Conservation (phyloP, 1,140 invertebrate genomes). For the Platyscapa corneri region DNA sequence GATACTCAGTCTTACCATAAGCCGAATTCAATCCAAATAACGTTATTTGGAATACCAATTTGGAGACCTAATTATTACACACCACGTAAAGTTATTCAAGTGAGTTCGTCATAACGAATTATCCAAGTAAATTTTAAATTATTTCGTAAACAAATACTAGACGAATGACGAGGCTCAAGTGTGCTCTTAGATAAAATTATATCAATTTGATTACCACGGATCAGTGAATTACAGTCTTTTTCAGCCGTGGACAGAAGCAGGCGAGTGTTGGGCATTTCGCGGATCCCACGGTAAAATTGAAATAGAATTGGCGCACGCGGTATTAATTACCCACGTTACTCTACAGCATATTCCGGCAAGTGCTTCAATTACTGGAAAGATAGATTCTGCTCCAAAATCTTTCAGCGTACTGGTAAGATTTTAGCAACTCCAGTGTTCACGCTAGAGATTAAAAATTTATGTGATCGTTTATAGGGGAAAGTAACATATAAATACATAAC, state of each 20-base stretch:
- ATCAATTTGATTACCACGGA: too few relatives aligned
- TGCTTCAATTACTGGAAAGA: conserved; percentile 84
- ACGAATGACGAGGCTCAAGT: too few relatives aligned
- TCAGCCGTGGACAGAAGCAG: conserved; percentile 73
- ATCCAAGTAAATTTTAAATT: too few relatives aligned
- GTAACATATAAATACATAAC: conserved; percentile 26
- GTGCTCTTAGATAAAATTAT: too few relatives aligned
- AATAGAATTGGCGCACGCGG: conserved; percentile 61
- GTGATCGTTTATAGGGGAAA: conserved; percentile 49
- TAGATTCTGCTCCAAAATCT: conserved; percentile 92
- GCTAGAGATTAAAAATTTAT: neutral
- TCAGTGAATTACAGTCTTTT: too few relatives aligned
- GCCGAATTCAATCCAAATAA: conserved; percentile 49
- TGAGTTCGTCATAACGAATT: conserved; percentile 32
- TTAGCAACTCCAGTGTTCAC: neutral
- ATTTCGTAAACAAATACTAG: too few relatives aligned
- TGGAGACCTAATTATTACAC: conserved; percentile 61
- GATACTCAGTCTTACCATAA: conserved; percentile 60
- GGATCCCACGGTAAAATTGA: conserved; percentile 82
- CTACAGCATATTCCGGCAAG: conserved; percentile 89
- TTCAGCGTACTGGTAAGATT: conserved; percentile 86
- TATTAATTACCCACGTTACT: conserved; percentile 81
- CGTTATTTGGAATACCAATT: conserved; percentile 63
- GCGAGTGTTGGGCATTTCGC: conserved; percentile 97
- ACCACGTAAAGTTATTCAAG: conserved; percentile 65